Conservation (phyloP, 2,888 invertebrate genomes). For the Drosophila recens region DNA sequence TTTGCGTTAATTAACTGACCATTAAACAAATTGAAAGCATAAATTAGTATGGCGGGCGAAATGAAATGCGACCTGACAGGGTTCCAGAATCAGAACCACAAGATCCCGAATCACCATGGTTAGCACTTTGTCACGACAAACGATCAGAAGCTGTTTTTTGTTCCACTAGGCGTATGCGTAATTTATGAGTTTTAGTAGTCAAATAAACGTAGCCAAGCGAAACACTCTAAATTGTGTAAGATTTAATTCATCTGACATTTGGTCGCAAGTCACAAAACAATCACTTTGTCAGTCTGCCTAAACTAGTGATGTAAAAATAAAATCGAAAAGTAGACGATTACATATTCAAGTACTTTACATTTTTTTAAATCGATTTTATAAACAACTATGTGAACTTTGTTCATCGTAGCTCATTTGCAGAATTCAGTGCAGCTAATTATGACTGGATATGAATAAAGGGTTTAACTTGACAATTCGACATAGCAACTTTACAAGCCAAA, state of each 20-base stretch:
- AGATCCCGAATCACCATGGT: slow-evolving; percentile 20
- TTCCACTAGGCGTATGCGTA: slow-evolving; percentile 58
- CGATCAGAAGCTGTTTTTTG: slow-evolving; percentile 9
- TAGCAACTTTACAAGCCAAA: too few relatives aligned
- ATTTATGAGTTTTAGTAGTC: slow-evolving; percentile 54
- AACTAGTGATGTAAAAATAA: slow-evolving; percentile 7
- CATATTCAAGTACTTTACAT: too few relatives aligned
- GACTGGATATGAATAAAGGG: too few relatives aligned
- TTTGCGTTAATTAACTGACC: slow-evolving; percentile 61
- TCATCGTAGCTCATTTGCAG: too few relatives aligned
- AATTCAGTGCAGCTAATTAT: too few relatives aligned
- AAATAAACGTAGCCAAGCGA: slow-evolving; percentile 15
- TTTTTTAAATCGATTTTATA: too few relatives aligned
- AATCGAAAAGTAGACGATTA: too few relatives aligned
- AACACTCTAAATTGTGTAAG: slow-evolving; percentile 37
- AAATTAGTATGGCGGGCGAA: slow-evolving; percentile 37
- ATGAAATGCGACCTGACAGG: slow-evolving; percentile 21
- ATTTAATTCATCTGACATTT: slow-evolving; percentile 53
- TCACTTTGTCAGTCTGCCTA: slow-evolving; percentile 36
- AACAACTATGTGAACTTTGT: too few relatives aligned
- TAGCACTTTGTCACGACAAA: slow-evolving; percentile 13
- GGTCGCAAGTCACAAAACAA: slow-evolving; percentile 42
- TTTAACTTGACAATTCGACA: too few relatives aligned
- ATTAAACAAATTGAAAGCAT: slow-evolving; percentile 56
- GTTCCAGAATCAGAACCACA: slow-evolving; percentile 5